Percentiles rank a stretch among this genome's conserved stretches.
Conservation (phyloP, 2,113 vertebrate genomes). For the Hymenochirus boettgeri region DNA sequence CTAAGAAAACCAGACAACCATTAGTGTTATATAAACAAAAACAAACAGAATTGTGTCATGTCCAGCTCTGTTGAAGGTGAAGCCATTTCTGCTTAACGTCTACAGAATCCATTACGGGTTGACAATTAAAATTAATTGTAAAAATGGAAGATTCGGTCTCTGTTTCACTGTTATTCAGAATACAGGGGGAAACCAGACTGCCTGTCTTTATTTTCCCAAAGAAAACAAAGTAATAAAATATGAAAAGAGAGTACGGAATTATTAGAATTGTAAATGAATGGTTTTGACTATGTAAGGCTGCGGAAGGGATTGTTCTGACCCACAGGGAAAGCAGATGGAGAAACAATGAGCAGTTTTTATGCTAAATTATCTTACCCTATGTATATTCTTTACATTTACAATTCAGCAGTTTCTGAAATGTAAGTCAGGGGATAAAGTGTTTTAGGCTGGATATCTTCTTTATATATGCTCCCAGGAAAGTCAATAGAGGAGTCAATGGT, state of each 20-base stretch:
- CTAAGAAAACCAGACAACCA: slow-evolving; percentile 12
- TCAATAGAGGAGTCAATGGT: too few relatives aligned
- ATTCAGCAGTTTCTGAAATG: too few relatives aligned
- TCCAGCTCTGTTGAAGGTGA: slow-evolving; percentile 1
- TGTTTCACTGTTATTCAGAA: slow-evolving; percentile 2
- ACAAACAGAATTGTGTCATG: neutral
- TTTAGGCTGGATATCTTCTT: too few relatives aligned
- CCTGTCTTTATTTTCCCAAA: slow-evolving; percentile 12
- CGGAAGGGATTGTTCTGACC: too few relatives aligned
- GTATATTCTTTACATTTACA: too few relatives aligned
- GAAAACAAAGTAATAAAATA: slow-evolving; percentile 20
- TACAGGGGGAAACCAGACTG: neutral
- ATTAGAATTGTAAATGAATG: neutral
- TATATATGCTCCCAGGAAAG: too few relatives aligned
- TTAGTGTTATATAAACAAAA: slow-evolving; percentile 4
- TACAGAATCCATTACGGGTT: neutral
- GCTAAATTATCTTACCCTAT: too few relatives aligned
- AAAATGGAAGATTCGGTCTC: slow-evolving; percentile 6
- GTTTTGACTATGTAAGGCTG: too few relatives aligned
- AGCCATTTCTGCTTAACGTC: neutral
- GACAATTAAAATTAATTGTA: slow-evolving; percentile 21
- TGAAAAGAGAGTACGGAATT: neutral
- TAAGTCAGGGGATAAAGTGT: too few relatives aligned
- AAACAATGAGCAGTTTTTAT: too few relatives aligned
- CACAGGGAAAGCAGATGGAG: too few relatives aligned